Evolutionary conservation across 2,797 vertebrate genomes (phyloP), one percentile per base, ranked within the genome.

Genomic region (Acanthiza pusilla): DNA sequence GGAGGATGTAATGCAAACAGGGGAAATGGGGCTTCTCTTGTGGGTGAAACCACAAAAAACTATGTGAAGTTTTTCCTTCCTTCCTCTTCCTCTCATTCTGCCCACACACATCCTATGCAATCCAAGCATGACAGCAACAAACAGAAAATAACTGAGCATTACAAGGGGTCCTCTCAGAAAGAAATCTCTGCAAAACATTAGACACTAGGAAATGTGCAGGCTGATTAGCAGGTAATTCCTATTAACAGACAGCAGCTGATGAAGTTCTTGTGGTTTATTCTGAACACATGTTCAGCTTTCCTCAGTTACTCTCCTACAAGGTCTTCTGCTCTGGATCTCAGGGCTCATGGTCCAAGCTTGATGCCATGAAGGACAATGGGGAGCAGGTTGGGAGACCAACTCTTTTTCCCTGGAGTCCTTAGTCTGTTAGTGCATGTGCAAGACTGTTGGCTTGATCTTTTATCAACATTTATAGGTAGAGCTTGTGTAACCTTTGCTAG

Each of bases 31-130:
- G 23, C 54, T 78, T 91, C 27, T 60, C 20, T 76, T 89, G 80
- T 75, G 90, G 83, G 92, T 85, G 53, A 93, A 96, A 89, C 94
- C 94, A 93, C 93, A 94, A 96, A 38, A 38, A 92, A 50, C n/a
- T 65, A 62, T 45, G 79, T 74, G 74, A 93, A 62, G 85, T 66
- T 93, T 89, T 85, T 85, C 79, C 82, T 93, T 92, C 87, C 89
- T 93, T 83, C 70, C 58, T 58, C 74, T 47, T 80, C 71, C 70
- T 93, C 85, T 89, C 36, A 22, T 60, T 77, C 80, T 80, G 42
- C 83, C 91, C 54, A 81, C 88, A 57, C 57, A 54, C 20, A 61
- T 34, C 16, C 47, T 80, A 27, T 67, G 65, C 50, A 83, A 95
- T 85, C 82, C 91, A 60, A 79, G 53, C 50, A n/a, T 3, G 30